These are phyloP conservation scores for Heliconius charithonia DNA, from an alignment of 2,888 invertebrate species.

Conservation along the genomic window DNA sequence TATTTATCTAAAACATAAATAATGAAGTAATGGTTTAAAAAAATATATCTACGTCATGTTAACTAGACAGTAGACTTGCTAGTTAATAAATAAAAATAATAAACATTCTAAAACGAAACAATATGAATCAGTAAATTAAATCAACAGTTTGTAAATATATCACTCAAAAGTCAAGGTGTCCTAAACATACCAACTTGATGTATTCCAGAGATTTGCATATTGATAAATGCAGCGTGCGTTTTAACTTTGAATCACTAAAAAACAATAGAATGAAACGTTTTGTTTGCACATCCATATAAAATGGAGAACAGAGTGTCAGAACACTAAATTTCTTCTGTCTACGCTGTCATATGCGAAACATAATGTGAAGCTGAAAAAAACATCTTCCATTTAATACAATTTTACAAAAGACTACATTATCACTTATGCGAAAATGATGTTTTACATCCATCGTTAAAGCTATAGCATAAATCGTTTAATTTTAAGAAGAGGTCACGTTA, in stretches of 20 bases:
- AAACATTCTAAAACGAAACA: constrained; percentile 1
- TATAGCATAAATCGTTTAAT: constrained; percentile 20
- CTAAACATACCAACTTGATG: constrained; percentile 31
- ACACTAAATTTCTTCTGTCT: too few species aligned
- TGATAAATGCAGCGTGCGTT: constrained; percentile 13
- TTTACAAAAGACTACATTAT: neutral
- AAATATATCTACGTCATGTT: neutral
- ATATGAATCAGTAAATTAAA: constrained; percentile 22
- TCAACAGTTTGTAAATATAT: constrained; percentile 31
- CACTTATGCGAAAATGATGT: neutral
- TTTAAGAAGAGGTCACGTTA: constrained; percentile 38
- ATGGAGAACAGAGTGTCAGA: neutral
- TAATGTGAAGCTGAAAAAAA: too few species aligned
- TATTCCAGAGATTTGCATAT: constrained; percentile 33
- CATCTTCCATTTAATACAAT: neutral
- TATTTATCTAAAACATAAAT: neutral
- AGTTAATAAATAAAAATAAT: neutral
- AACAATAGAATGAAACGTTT: neutral
- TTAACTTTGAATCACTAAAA: constrained; percentile 5
- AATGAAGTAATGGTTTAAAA: too few species aligned
- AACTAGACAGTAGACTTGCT: neutral
- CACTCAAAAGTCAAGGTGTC: constrained; percentile 35
- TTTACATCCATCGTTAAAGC: neutral
- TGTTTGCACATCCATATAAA: neutral
- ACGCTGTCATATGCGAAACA: too few species aligned